Percentiles rank a stretch among this genome's conserved stretches.
Evolutionary conservation across 2,113 vertebrate species (phyloP).

Genomic region (Melanerpes aurifrons): DNA sequence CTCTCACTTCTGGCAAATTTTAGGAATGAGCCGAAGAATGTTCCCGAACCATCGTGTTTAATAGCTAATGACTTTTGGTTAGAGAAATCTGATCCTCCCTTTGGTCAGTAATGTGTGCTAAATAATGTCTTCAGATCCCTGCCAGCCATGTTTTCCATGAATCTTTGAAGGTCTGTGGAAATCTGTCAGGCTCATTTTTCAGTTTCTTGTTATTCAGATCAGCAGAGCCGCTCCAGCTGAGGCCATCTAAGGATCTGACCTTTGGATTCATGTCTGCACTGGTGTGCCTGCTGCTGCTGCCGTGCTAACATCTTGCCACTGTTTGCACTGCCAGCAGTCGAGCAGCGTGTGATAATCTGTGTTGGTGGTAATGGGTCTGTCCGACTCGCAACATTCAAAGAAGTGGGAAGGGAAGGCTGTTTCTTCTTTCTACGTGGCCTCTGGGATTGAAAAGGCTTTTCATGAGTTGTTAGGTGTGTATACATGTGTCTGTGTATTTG

Average conservation of each 20-base stretch:
- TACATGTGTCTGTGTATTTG: constrained; percentile 18
- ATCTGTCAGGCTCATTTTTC: constrained; percentile 9
- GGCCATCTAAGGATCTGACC: constrained; percentile 60
- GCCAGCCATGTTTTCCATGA: constrained; percentile 55
- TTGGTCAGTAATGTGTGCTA: constrained; percentile 26
- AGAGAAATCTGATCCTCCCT: constrained; percentile 56
- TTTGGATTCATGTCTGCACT: background rate
- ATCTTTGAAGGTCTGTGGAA: constrained; percentile 55
- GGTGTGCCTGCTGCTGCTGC: background rate
- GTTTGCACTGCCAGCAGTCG: background rate
- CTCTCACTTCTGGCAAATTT: constrained; percentile 9
- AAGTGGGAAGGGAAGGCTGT: background rate
- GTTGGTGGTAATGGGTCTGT: background rate
- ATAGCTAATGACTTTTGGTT: constrained; percentile 41
- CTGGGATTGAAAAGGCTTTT: constrained; percentile 43
- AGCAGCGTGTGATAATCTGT: background rate
- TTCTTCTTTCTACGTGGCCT: background rate
- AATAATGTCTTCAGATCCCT: constrained; percentile 43
- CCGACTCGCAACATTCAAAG: background rate
- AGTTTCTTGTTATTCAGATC: constrained; percentile 34
- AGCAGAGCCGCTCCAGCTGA: background rate
- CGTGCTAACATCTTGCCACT: background rate
- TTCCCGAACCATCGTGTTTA: constrained; percentile 32
- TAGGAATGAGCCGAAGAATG: constrained; percentile 37
- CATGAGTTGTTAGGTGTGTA: constrained; percentile 7